These are phyloP conservation scores for Egretta garzetta DNA, from an alignment of 2,113 vertebrate genomes.

Conservation along the genomic window DNA sequence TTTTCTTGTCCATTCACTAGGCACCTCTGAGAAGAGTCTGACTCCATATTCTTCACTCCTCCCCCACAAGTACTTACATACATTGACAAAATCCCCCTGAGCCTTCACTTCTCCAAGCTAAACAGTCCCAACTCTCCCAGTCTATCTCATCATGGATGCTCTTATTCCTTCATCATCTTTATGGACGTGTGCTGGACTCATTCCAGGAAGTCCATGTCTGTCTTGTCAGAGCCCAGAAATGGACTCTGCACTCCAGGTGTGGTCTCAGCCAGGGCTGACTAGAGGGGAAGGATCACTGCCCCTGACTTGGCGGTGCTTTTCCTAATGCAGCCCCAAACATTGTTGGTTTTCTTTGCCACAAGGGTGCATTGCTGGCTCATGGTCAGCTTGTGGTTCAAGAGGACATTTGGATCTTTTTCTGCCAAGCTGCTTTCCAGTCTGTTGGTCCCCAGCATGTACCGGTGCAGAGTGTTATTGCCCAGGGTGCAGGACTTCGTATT, in stretches of 20 bases:
- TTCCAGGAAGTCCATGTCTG: background rate
- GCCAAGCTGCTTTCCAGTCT: background rate
- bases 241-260: background rate
- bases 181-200: background rate
- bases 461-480: background rate
- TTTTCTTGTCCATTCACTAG: background rate
- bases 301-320: background rate
- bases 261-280: background rate
- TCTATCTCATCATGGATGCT: background rate
- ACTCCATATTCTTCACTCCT: background rate
- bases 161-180: background rate
- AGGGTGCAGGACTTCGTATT: background rate
- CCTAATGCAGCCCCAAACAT: background rate
- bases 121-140: background rate
- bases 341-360: background rate
- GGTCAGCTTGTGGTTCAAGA: background rate
- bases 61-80: background rate
- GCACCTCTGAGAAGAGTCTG: background rate
- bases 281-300: background rate
- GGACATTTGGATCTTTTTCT: background rate
- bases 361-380: background rate
- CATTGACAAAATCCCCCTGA: background rate
- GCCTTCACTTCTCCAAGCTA: background rate
- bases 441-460: background rate
- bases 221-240: background rate